phyloP scores from a whole-genome alignment of 1,140 invertebrate genomes.

The Drosophila miranda region DNA sequence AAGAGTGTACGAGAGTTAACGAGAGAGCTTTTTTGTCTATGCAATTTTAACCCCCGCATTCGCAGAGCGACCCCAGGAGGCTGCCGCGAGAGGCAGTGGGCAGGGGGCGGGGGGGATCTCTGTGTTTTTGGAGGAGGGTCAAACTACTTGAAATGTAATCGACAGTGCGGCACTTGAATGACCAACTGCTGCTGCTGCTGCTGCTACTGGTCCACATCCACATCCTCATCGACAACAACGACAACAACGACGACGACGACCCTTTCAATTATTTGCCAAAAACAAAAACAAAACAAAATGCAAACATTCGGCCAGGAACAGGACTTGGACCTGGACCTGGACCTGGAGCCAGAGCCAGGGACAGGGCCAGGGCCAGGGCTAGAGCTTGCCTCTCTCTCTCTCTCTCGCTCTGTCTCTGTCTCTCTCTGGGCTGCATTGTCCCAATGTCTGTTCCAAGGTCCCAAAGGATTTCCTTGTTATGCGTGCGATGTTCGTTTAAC shows the following conservation, averaged over 20 bases:
- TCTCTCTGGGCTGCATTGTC: conserved; percentile 49
- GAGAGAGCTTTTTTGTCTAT: conserved; percentile 62
- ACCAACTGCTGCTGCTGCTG: conserved; percentile 52
- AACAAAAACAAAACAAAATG: conserved; percentile 78
- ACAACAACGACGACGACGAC: conserved; percentile 20
- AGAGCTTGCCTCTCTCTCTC: conserved; percentile 4
- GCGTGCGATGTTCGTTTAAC: conserved; percentile 77
- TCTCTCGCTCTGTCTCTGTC: conserved; percentile 2
- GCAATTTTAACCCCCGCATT: conserved; percentile 59
- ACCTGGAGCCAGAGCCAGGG: too few species aligned
- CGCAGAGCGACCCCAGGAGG: conserved; percentile 14
- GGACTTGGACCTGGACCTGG: conserved; percentile 24
- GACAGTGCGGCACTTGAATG: conserved; percentile 77
- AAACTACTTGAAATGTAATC: conserved; percentile 76
- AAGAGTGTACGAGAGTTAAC: conserved; percentile 23
- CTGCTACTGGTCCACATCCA: conserved; percentile 21
- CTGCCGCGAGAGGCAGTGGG: neutral
- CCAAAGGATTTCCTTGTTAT: conserved; percentile 80
- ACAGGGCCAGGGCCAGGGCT: too few species aligned
- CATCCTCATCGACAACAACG: too few species aligned
- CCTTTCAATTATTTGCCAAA: conserved; percentile 78
- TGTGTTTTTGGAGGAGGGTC: conserved; percentile 15
- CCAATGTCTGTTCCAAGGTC: conserved; percentile 56
- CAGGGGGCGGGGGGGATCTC: neutral
- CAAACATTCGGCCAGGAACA: conserved; percentile 59